Evolutionary conservation across 2,797 vertebrate genomes (phyloP), one percentile per base, ranked within the genome.

Genomic region (Sebastes trivittatus): DNA sequence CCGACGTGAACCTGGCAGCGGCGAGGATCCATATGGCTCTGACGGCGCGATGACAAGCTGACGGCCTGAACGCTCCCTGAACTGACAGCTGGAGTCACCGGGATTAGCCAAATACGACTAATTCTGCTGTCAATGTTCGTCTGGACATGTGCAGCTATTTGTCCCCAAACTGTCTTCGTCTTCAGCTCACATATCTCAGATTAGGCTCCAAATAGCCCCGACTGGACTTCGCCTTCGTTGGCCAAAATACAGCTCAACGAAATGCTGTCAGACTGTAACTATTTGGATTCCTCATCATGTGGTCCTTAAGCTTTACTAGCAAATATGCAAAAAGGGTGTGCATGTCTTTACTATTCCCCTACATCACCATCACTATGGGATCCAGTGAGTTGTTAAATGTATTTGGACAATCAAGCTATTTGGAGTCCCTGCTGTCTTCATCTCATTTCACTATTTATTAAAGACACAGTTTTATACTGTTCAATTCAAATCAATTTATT

Each of bases 41-140:
- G 59, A 73, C 13, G 70, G 59, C 11, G 58, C 27, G 65, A 11
- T 60, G 75, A 88, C 72, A 29, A 58, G 78, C 75, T 75, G 76
- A 73, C 71, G 22, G 82, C 7, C 64, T 18, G 71, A 72, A 52
- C 52, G 30, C 22, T 29, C 11, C n/a, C 58, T 75, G 62, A 77
- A 67, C 38, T 66, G 81, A 76, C 81, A 81, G 83, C 16, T 70
- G 75, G 75, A 81, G 55, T 54, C 73, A 55, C 3, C 11, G 22
- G 84, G 87, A 87, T 89, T 85, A 83, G 27, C 55, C 9, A 30
- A 49, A 76, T 30, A 9, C 32, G 16, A 77, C 63, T 84, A 56
- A 80, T 65, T 14, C 82, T 54, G 68, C 80, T 68, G 80, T 85
- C 77, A 49, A 38, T 11, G 62, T 27, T 13, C 11, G 29, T 76